Evolutionary conservation across 1,140 invertebrate species (phyloP).

Genomic region (Penaeus vannamei): DNA sequence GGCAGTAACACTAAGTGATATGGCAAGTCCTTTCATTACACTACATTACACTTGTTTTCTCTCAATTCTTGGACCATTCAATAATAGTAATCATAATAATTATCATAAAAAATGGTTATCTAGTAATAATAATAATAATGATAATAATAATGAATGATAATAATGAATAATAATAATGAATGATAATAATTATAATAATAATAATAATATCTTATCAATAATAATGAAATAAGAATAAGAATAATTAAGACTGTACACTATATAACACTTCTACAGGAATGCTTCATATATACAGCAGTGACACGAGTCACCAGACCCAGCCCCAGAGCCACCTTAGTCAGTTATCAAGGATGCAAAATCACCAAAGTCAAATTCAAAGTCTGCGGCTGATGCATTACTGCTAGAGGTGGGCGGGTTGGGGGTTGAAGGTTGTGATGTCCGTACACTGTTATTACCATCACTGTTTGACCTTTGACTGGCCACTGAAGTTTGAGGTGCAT

Average conservation of each 20-base stretch:
- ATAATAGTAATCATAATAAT: slow-evolving; percentile 60
- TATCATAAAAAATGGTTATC: slow-evolving; percentile 30
- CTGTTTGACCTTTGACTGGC: slow-evolving; percentile 50
- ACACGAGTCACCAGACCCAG: slow-evolving; percentile 49
- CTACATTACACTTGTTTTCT: slow-evolving; percentile 58
- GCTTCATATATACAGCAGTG: slow-evolving; percentile 65
- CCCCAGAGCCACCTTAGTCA: slow-evolving; percentile 49
- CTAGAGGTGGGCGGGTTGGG: slow-evolving; percentile 57
- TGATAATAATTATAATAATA: not conserved
- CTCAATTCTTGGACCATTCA: slow-evolving; percentile 60
- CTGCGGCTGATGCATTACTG: slow-evolving; percentile 25
- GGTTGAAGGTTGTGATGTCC: slow-evolving; percentile 63
- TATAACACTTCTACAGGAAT: slow-evolving; percentile 65
- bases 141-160: not conserved
- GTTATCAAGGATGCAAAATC: slow-evolving; percentile 61
- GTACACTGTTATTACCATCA: slow-evolving; percentile 60
- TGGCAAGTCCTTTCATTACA: slow-evolving; percentile 64
- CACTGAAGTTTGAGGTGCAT: slow-evolving; percentile 59
- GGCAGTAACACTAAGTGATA: slow-evolving; percentile 65
- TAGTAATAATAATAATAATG: slow-evolving; percentile 28
- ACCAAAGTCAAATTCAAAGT: slow-evolving; percentile 56
- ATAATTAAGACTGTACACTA: slow-evolving; percentile 67
- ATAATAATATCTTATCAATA: slow-evolving; percentile 21
- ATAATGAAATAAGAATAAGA: slow-evolving; percentile 60
- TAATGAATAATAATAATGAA: slow-evolving; percentile 17